These are phyloP conservation scores for Ascidia mentula DNA, from an alignment of 23 tunicate genomes.

Conservation along the genomic window DNA sequence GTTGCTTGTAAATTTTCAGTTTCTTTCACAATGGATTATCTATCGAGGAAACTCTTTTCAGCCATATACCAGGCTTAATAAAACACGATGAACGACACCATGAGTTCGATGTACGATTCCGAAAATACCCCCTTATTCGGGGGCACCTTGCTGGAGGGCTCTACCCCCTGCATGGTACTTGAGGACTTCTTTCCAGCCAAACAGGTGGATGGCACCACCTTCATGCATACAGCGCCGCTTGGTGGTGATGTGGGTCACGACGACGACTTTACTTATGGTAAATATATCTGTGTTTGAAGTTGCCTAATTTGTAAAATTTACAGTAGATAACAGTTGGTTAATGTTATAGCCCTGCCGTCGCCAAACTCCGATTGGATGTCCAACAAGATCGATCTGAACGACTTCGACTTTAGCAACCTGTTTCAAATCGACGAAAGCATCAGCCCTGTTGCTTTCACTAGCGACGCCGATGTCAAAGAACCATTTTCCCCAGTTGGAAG, in stretches of 20 bases:
- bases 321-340: too few species aligned
- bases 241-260: conserved; percentile 1
- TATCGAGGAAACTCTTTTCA: not conserved
- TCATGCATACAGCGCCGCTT: conserved; percentile 21
- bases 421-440: not conserved
- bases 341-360: not conserved
- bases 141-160: conserved; percentile 49
- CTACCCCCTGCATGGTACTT: conserved; percentile 23
- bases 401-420: not conserved
- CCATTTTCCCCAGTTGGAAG: conserved; percentile 50
- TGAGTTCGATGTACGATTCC: conserved; percentile 34
- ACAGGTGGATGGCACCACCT: conserved; percentile 27
- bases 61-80: conserved; percentile 58
- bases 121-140: conserved; percentile 31
- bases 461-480: not conserved
- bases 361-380: conserved; percentile 16
- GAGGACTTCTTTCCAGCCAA: not conserved
- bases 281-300: not conserved
- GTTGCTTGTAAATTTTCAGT: conserved; percentile 26
- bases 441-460: not conserved
- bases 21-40: conserved; percentile 52
- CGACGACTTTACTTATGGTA: not conserved
- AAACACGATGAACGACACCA: not conserved
- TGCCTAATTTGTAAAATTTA: not conserved
- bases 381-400: conserved; percentile 6